A percentile compares a stretch with the other conserved stretches of the same genome.
Evolutionary conservation across 1,140 invertebrate genomes (phyloP).

Genomic region (Diorhabda elongata): DNA sequence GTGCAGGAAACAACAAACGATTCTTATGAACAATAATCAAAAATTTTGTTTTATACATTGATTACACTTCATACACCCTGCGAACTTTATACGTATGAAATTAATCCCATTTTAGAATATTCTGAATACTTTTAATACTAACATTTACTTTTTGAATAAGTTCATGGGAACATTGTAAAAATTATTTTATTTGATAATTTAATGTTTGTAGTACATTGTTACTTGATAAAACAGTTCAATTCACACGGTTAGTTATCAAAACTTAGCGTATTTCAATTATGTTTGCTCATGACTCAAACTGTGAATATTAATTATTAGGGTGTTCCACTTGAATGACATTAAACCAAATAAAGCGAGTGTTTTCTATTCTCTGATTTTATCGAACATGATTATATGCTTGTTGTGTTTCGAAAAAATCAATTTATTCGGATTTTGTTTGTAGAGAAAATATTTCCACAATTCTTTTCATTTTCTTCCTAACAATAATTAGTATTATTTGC

Average conservation of each 20-base stretch:
- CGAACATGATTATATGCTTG: conserved; percentile 17
- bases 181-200: too few species aligned
- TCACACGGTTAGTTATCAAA: neutral
- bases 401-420: conserved; percentile 12
- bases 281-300: neutral
- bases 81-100: too few species aligned
- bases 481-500: neutral
- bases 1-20: too few species aligned
- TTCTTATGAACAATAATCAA: too few species aligned
- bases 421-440: neutral
- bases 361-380: conserved; percentile 24
- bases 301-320: conserved; percentile 17
- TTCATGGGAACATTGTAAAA: too few species aligned
- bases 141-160: too few species aligned
- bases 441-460: neutral
- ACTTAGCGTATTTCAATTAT: neutral
- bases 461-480: neutral
- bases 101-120: too few species aligned
- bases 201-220: too few species aligned
- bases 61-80: too few species aligned
- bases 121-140: too few species aligned
- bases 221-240: too few species aligned
- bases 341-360: conserved; percentile 16
- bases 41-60: too few species aligned
- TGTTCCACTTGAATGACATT: conserved; percentile 20